phyloP scores from a whole-genome alignment of 2,797 vertebrate genomes.

The Euthynnus affinis region DNA sequence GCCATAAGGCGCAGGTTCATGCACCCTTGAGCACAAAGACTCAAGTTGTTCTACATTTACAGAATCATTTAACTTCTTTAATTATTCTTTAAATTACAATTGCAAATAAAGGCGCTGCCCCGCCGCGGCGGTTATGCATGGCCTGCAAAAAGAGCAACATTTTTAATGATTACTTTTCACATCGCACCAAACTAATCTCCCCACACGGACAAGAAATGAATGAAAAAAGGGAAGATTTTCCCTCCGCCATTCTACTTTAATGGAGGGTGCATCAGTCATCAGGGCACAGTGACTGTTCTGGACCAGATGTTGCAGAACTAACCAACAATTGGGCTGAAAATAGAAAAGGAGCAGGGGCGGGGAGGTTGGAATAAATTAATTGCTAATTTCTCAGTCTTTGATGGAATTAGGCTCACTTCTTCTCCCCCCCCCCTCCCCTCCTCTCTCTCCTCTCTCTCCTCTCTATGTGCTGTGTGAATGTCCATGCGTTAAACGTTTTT shows the following conservation, averaged over 20 bases:
- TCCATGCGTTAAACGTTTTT: conserved; percentile 91
- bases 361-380: conserved; percentile 99
- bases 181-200: conserved; percentile 83
- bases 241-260: conserved; percentile 70
- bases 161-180: conserved; percentile 86
- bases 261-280: conserved; percentile 71
- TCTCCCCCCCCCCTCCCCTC: no score
- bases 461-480: conserved; percentile 94
- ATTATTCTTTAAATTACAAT: conserved; percentile 86
- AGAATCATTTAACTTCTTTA: conserved; percentile 86
- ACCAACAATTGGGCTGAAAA: conserved; percentile 90
- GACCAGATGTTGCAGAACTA: conserved; percentile 98
- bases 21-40: conserved; percentile 84
- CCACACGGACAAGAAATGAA: conserved; percentile 71
- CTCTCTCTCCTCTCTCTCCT: no score
- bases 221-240: conserved; percentile 73
- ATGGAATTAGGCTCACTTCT: conserved; percentile 97
- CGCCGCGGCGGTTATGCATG: conserved; percentile 75
- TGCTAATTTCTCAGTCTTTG: conserved; percentile 97
- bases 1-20: conserved; percentile 79
- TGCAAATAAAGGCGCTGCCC: conserved; percentile 79
- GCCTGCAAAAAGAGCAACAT: conserved; percentile 86
- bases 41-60: conserved; percentile 83
- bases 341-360: conserved; percentile 72
- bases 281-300: conserved; percentile 81